Evolutionary conservation across 2,113 vertebrate species (phyloP), one percentile per base, ranked within the genome.

Genomic region (Ramphastos sulfuratus): DNA sequence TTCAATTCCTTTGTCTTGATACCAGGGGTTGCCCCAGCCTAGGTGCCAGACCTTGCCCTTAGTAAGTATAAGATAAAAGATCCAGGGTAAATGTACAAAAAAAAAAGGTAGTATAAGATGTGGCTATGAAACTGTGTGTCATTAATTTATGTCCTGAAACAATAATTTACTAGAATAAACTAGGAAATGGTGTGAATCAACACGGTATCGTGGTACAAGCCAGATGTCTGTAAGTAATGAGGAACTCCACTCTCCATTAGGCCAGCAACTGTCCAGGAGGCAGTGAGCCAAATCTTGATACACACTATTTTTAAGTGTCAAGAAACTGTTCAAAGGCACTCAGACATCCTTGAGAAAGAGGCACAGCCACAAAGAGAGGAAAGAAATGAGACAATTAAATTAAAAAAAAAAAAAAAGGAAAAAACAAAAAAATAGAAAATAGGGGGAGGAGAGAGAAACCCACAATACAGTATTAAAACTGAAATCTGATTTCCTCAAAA

Each of bases 281-380:
- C 5, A 0, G 33, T 48, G 19, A 33, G 52, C 37, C 92, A 88
- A 67, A 83, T 76, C 92, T 67, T 80, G 60, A 66, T 56, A 66
- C 13, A 76, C 60, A 31, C 50, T 91, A 73, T 73, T 93, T 89
- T 94, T 87, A 81, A 79, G 23, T 44, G 46, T 63, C 85, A 70
- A 89, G 35, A 25, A 95, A 69, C 48, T 30, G 33, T 69, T 79
- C 70, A 66, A 81, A 92, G 30, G 27, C 56, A 58, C 52, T 63
- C 78, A 87, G 60, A 92, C 67, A 87, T 76, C 83, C 92, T 84
- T 86, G 24, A 89, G 59, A 93, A 92, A 69, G 50, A 66, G 85
- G 66, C 6, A 18, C 39, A 80, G 84, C 33, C 82, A 89, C 19
- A 37, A 70, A 25, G 9, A 87, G 64, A 93, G 79, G 93, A 96